Conservation (phyloP, 2,113 vertebrate species). For the Tetrax tetrax region DNA sequence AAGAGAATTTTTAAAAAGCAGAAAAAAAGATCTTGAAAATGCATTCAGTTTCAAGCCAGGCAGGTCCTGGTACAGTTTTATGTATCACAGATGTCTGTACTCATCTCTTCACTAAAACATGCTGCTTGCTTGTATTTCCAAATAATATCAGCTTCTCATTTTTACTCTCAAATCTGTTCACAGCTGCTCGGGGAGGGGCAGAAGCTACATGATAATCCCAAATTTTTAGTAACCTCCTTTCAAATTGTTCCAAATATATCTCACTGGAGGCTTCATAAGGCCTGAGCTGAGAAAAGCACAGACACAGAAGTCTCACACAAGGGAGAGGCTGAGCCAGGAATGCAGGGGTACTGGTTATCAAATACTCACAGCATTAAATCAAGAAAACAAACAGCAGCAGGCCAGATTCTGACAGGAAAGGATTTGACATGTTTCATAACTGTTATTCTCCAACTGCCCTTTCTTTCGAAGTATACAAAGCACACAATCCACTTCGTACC, state of each 20-base stretch:
- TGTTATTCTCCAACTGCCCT: not conserved
- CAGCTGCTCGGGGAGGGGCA: not conserved
- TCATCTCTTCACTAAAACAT: not conserved
- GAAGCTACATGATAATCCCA: not conserved
- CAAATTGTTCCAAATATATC: not conserved
- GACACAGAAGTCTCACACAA: not conserved
- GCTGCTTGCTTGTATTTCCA: not conserved
- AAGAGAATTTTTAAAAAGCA: not conserved
- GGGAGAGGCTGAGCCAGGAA: slow-evolving; percentile 9
- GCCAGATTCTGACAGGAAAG: not conserved
- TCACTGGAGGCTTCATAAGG: not conserved
- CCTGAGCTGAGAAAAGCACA: not conserved
- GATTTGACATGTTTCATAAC: not conserved
- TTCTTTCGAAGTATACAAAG: not conserved
- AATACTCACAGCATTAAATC: not conserved
- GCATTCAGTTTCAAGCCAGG: not conserved
- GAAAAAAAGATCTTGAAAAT: not conserved
- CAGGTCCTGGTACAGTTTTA: not conserved
- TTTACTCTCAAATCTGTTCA: not conserved
- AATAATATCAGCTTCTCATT: not conserved
- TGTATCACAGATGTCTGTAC: not conserved
- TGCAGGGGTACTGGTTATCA: not conserved
- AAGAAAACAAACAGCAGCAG: not conserved
- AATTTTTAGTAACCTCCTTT: slow-evolving; percentile 1
- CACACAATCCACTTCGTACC: slow-evolving; percentile 72